Conservation (phyloP, 2,113 vertebrate species). For the Procavia capensis region DNA sequence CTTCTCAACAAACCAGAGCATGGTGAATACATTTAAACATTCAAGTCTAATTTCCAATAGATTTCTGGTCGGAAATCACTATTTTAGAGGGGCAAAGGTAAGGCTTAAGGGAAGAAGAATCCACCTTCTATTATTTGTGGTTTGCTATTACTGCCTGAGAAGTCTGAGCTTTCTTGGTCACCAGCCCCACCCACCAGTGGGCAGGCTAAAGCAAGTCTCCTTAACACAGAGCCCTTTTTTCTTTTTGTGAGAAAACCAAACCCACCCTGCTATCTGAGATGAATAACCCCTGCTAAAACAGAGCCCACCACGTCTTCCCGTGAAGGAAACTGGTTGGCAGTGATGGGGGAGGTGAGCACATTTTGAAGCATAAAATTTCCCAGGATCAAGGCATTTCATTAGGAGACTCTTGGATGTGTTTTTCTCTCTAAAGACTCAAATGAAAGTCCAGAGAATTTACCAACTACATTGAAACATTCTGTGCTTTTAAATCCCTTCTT, state of each 20-base stretch:
- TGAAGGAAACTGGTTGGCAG: slow-evolving; percentile 72
- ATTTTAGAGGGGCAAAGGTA: neutral
- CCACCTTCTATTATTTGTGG: slow-evolving; percentile 6
- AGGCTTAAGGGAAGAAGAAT: neutral
- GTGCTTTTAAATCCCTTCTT: slow-evolving; percentile 65
- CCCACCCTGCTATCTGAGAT: slow-evolving; percentile 77
- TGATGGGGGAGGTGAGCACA: slow-evolving; percentile 52
- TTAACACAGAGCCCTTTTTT: slow-evolving; percentile 74
- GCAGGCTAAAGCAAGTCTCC: slow-evolving; percentile 68
- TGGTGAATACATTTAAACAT: neutral
- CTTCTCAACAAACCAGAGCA: slow-evolving; percentile 59
- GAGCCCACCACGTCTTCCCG: slow-evolving; percentile 69
- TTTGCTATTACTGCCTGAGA: slow-evolving; percentile 64
- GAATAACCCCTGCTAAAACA: slow-evolving; percentile 76
- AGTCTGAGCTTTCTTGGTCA: slow-evolving; percentile 46
- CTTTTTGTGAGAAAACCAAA: slow-evolving; percentile 77
- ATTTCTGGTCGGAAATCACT: slow-evolving; percentile 36
- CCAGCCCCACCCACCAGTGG: slow-evolving; percentile 40
- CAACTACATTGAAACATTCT: slow-evolving; percentile 72
- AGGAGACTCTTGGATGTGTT: slow-evolving; percentile 75
- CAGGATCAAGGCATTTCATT: slow-evolving; percentile 78
- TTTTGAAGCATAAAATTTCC: slow-evolving; percentile 77
- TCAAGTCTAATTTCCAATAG: slow-evolving; percentile 41
- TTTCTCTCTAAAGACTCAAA: slow-evolving; percentile 66
- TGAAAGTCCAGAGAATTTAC: slow-evolving; percentile 79